Base-by-base conservation (phyloP, 2,888 invertebrate genomes). In the Mycogona germanica region DNA sequence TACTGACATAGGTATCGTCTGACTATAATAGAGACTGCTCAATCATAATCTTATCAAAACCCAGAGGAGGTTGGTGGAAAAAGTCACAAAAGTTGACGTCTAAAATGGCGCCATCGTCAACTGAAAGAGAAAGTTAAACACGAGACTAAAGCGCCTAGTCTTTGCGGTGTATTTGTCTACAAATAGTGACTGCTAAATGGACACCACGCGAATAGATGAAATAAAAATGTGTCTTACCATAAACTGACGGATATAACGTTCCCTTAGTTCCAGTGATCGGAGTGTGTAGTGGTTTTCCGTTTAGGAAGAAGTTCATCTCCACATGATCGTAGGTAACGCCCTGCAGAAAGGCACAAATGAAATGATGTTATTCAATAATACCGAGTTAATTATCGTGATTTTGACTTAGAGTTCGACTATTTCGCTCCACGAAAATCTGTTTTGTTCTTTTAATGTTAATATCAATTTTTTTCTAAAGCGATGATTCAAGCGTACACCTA, bases 21-120 rank as follows among this genome's bases (percentile, higher is more conserved):
- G n/a, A n/a, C 29, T 86, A 97, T 62, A 97, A 82, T 51, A 97
- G 76, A 2, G 95, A 93, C 70, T 97, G 93, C 70, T 97, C 97
- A 58, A 95, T 76, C 85, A 97, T 88, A 60, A 97, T 95, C 71
- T 85, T 86, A 64, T 95, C 93, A 68, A 85, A 96, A 37, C 95
- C 96, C 49, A 79, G 74, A 0, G 72, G 68, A 35, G 87, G 84
- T 0, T 82, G 78, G 67, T 86, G 82, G 60, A 80, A 78, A 69
- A 96, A 95, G 67, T 85, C 85, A 62, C 88, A 87, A 69, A 97
- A 80, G 64, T 91, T 83, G 60, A 95, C 82, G 71, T 98, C 98
- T 72, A 98, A 70, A 62, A 97, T 95, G 28, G 97, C 96, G 61
- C 96, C 96, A 69, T 96, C 93, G 66, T 96, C 96, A 65, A 97